phyloP scores from a whole-genome alignment of 1,140 invertebrate genomes.

The Diachasmimorpha longicaudata region DNA sequence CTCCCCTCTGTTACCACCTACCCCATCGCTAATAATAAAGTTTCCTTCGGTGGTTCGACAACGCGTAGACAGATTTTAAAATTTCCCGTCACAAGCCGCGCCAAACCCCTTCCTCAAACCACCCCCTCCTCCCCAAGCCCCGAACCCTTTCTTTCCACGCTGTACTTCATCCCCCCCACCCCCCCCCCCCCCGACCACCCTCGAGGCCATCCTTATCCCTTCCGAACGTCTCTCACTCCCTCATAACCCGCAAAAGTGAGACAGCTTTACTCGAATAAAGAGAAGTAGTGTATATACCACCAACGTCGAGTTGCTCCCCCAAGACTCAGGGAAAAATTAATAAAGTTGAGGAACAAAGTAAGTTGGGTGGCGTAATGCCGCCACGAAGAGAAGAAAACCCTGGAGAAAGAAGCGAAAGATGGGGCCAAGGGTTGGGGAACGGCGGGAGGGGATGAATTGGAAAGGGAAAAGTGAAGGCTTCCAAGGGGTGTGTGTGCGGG shows the following conservation, averaged over 20 bases:
- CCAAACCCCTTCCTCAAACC: conserved; percentile 21
- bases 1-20: conserved; percentile 38
- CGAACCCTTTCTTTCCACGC: not conserved
- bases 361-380: conserved; percentile 60
- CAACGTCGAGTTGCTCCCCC: conserved; percentile 9
- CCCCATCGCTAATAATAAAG: conserved; percentile 60
- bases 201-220: conserved; percentile 24
- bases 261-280: not conserved
- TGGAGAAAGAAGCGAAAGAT: conserved; percentile 10
- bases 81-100: conserved; percentile 60
- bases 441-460: conserved; percentile 8
- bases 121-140: conserved; percentile 34
- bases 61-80: conserved; percentile 64
- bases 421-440: too few species aligned
- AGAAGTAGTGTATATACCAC: conserved; percentile 6
- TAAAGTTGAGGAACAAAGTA: conserved; percentile 65
- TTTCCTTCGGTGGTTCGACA: conserved; percentile 61
- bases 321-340: conserved; percentile 57
- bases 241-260: not conserved
- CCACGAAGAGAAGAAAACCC: conserved; percentile 22
- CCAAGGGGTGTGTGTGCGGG: conserved; percentile 25
- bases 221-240: not conserved
- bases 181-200: not conserved
- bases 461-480: conserved; percentile 28
- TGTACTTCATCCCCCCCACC: not conserved